Evolutionary conservation across 1,140 invertebrate genomes (phyloP), one percentile per base, ranked within the genome.

Genomic region (Colletes gigas): DNA sequence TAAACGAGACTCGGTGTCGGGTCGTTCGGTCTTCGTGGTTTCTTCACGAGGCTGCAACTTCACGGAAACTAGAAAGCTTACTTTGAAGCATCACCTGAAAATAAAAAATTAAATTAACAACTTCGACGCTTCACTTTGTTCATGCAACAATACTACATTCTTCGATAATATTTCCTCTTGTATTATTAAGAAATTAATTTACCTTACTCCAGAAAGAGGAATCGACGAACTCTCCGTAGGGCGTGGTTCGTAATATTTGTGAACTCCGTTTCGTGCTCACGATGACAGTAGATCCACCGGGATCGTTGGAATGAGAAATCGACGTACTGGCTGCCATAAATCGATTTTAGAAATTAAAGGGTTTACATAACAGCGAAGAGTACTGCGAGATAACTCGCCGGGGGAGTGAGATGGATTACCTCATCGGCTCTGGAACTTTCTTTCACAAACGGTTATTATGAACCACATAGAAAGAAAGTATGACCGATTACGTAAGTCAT

Each of bases 331-430:
- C n/a, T 9, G 19, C 30, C 41, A 47, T 79, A 65, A 79, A 73
- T 79, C 70, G 69, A 55, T 73, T 54, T 73, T 65, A 72, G 68
- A 73, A 73, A 54, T 66, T 65, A 54, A 73, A 65, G 39, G 50
- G 52, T 79, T 79, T 79, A 79, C 77, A 47, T 79, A 79, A 79
- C 77, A 15, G 39, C 14, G 39, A 73, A 15, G 41, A 77, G 41
- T 41, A 44, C 9, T 15, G 15, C 9, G 39, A 52, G 70, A 57
- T 73, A 21, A 65, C 39, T 21, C 60, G 77, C 41, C 12, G 69
- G 77, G 77, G 70, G 77, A 73, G 77, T 73, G 69, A 55, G 69
- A 73, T 55, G 70, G 15, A 79, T 79, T 79, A 65, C 77, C 69
- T 65, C 77, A 79, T 50, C 69, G 60, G 54, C 57, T 73, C 69